These are phyloP conservation scores for Struthio camelus DNA, from an alignment of 2,113 vertebrate genomes.

Conservation along the genomic window DNA sequence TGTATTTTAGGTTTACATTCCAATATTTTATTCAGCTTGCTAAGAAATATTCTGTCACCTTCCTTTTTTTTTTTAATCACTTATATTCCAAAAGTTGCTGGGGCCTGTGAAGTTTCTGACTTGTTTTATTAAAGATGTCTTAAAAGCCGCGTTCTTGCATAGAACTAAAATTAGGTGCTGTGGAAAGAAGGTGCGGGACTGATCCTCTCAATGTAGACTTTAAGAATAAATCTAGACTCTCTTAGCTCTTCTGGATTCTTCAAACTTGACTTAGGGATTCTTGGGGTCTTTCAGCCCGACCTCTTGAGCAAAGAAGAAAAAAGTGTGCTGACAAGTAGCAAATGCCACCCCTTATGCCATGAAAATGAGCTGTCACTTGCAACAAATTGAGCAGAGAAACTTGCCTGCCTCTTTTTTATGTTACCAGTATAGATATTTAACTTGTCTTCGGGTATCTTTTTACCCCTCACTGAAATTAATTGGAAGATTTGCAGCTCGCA, in stretches of 20 bases:
- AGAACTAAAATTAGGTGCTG: not conserved
- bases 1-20: not conserved
- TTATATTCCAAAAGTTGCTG: not conserved
- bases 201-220: not conserved
- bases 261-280: not conserved
- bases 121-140: not conserved
- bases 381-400: not conserved
- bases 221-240: not conserved
- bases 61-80: not conserved
- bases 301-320: not conserved
- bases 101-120: not conserved
- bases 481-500: not conserved
- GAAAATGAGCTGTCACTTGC: not conserved
- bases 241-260: not conserved
- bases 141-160: not conserved
- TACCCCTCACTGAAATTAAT: not conserved
- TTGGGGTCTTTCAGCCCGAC: not conserved
- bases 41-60: not conserved
- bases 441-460: not conserved
- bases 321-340: not conserved
- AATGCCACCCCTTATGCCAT: not conserved
- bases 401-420: not conserved
- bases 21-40: not conserved
- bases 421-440: not conserved
- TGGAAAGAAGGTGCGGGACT: not conserved